Evolutionary conservation across 1,140 invertebrate species (phyloP).

Genomic region (Leptinotarsa defecta): DNA sequence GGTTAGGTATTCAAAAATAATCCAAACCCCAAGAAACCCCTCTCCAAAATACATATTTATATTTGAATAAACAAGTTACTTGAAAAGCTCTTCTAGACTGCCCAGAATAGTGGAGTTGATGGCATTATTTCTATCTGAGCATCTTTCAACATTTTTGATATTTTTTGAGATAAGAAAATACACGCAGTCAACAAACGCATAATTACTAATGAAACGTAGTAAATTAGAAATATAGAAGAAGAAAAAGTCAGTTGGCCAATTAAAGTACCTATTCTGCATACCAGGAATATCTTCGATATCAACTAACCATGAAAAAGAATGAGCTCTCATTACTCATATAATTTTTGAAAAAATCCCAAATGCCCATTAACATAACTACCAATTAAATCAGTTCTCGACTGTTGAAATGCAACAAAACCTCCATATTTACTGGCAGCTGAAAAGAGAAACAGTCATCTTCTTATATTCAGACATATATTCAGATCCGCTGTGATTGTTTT

Average conservation of each 20-base stretch:
- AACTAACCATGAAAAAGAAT: background rate
- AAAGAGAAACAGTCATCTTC: background rate
- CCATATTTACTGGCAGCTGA: conserved; percentile 1
- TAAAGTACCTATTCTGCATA: background rate
- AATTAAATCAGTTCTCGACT: background rate
- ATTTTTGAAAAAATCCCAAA: background rate
- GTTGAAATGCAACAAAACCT: conserved; percentile 9
- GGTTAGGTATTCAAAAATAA: too few species aligned
- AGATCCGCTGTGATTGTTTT: conserved; percentile 25
- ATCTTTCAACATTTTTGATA: too few species aligned
- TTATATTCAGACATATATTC: conserved; percentile 18
- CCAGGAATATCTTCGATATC: background rate
- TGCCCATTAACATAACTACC: background rate
- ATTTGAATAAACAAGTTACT: too few species aligned
- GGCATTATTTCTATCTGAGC: too few species aligned
- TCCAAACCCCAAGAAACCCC: too few species aligned
- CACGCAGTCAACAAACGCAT: too few species aligned
- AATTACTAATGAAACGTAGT: too few species aligned
- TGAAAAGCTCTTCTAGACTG: too few species aligned
- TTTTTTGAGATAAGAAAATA: too few species aligned
- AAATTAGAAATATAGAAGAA: background rate
- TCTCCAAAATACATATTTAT: too few species aligned
- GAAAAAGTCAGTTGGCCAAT: background rate
- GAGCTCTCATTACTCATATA: background rate
- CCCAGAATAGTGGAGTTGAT: too few species aligned